Evolutionary conservation across 2,888 invertebrate species (phyloP), one percentile per base, ranked within the genome.

Genomic region (Aproaerema taeniolella): DNA sequence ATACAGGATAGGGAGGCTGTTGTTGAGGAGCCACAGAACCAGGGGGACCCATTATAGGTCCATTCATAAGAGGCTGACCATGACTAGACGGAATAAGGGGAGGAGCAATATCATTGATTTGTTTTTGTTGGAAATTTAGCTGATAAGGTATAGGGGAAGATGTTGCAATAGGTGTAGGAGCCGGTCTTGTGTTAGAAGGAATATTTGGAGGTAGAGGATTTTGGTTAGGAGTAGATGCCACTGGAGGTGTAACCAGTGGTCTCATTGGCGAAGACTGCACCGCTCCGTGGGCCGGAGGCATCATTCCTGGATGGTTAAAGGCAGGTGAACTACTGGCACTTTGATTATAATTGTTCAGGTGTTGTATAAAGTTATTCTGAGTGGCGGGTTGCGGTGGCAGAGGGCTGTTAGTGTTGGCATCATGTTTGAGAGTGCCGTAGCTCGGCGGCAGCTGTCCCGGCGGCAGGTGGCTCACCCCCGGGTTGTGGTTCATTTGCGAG

Each of bases 31-130:
- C 6, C 5, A 17, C 8, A 7, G 20, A 33, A 9, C 37, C 39
- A 25, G 31, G 42, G 31, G 46, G 47, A 12, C 41, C 46, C 29
- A 40, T 35, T 30, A 51, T 42, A n/a, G 49, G 83, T n/a, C 82
- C 82, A 67, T 82, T 86, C 11, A 69, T 43, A 25, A 72, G 46
- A 45, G 76, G 67, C 55, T 76, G 80, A 49, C 54, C 73, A 47
- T 80, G 81, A 81, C 79, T 85, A 82, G 85, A 78, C 43, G 85
- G 57, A 52, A 76, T 61, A 37, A 83, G 71, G 45, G 85, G 80
- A 47, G 83, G 80, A 46, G 80, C 63, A 70, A 77, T 86, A 47
- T 81, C 75, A 66, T 87, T 87, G 13, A 86, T 78, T 55, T 81
- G 83, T 39, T 67, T 66, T 34, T 64, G 72, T 17, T 60, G 65